phyloP scores from a whole-genome alignment of 2,113 vertebrate genomes.

The Pygoscelis antarcticus region DNA sequence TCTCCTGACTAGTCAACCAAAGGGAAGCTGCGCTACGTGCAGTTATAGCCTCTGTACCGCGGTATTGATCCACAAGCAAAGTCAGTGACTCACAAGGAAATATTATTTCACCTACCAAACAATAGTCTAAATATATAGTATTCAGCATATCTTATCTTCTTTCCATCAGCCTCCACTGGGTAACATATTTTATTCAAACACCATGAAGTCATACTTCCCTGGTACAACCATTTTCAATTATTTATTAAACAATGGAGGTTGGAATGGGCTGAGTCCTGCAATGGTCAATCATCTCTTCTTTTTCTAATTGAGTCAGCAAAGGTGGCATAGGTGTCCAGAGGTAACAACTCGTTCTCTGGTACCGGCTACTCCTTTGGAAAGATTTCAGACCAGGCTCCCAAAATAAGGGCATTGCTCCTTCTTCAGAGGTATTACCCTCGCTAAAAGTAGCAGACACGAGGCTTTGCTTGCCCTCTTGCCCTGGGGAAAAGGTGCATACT shows the following conservation, averaged over 20 bases:
- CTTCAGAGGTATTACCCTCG: background rate
- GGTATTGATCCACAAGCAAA: background rate
- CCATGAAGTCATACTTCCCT: constrained; percentile 38
- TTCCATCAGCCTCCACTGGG: constrained; percentile 4
- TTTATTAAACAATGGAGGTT: constrained; percentile 28
- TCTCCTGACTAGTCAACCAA: background rate
- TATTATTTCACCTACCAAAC: constrained; percentile 3
- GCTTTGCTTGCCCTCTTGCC: background rate
- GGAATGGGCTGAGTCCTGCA: background rate
- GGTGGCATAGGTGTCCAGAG: background rate
- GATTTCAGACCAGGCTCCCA: background rate
- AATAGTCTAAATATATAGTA: constrained; percentile 31
- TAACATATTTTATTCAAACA: constrained; percentile 40
- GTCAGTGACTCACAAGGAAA: constrained; percentile 48
- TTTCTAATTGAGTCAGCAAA: background rate
- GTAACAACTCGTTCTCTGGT: background rate
- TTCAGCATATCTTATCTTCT: constrained; percentile 42
- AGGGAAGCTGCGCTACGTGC: background rate
- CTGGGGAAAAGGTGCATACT: background rate
- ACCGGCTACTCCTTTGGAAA: background rate
- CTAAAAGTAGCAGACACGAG: background rate
- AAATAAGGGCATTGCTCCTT: background rate
- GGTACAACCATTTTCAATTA: constrained; percentile 39
- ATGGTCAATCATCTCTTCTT: background rate
- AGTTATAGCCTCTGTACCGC: background rate